These are phyloP conservation scores for Chaenodraco wilsoni DNA, from an alignment of 2,797 vertebrate species.

Conservation along the genomic window DNA sequence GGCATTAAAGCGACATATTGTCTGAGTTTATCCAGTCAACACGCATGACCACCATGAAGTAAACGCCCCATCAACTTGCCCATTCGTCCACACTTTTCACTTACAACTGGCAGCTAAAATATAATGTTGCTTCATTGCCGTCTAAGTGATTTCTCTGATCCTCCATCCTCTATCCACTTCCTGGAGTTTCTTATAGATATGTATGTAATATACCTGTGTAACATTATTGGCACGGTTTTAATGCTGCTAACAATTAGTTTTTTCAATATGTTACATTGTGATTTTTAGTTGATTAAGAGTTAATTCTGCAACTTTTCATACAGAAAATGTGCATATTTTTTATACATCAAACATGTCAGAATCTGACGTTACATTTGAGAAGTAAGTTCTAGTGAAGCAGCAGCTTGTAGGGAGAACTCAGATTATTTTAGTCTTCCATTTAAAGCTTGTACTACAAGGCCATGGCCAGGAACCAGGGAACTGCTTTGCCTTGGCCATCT, in stretches of 20 bases:
- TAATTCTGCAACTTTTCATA: not conserved
- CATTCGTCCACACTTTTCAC: not conserved
- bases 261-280: not conserved
- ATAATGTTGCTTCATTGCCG: not conserved
- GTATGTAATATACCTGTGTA: too few species aligned
- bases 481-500: not conserved
- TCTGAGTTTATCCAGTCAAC: not conserved
- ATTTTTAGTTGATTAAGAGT: not conserved
- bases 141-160: not conserved
- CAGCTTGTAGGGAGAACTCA: not conserved
- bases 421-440: conserved; percentile 14
- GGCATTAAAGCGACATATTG: not conserved
- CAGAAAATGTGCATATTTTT: not conserved
- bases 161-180: too few species aligned
- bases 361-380: not conserved
- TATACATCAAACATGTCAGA: not conserved
- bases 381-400: not conserved
- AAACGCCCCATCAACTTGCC: not conserved
- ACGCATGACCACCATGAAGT: not conserved
- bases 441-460: not conserved
- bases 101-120: not conserved
- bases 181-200: too few species aligned
- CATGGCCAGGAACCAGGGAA: too few species aligned
- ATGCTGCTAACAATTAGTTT: not conserved
- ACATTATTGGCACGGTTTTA: not conserved